Conservation (phyloP, 1,140 invertebrate genomes). For the Rhynchophorus ferrugineus region DNA sequence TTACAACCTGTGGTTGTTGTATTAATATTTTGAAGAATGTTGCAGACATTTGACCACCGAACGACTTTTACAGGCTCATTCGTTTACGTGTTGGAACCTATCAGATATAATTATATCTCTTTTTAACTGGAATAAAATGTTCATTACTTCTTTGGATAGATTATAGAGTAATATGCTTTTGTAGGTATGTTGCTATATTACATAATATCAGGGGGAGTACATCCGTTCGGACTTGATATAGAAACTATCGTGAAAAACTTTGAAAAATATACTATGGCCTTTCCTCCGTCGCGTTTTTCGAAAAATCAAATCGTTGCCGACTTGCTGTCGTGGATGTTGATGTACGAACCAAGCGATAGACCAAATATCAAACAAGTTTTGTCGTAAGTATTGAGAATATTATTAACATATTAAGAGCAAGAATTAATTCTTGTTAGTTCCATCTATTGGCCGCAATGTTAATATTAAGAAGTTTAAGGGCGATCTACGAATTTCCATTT, state of each 20-base stretch:
- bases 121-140: too few species aligned
- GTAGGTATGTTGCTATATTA: constrained; percentile 39
- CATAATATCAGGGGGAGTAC: constrained; percentile 34
- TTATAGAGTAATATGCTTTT: constrained; percentile 1
- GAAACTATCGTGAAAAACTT: constrained; percentile 37
- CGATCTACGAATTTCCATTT: too few species aligned
- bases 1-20: too few species aligned
- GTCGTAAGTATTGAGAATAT: constrained; percentile 30
- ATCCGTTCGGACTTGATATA: constrained; percentile 36
- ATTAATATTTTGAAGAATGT: too few species aligned
- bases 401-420: background rate
- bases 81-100: too few species aligned
- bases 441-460: background rate
- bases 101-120: too few species aligned
- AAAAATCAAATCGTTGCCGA: constrained; percentile 30
- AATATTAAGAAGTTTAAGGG: background rate
- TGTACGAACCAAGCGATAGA: constrained; percentile 32
- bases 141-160: too few species aligned
- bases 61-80: too few species aligned
- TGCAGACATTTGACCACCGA: too few species aligned
- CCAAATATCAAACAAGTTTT: constrained; percentile 36
- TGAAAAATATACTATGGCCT: constrained; percentile 20
- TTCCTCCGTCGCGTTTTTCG: constrained; percentile 16
- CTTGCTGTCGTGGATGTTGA: constrained; percentile 38
- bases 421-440: background rate